Conservation (phyloP, 2,797 vertebrate genomes). For the Poeciliopsis paucimaculata region DNA sequence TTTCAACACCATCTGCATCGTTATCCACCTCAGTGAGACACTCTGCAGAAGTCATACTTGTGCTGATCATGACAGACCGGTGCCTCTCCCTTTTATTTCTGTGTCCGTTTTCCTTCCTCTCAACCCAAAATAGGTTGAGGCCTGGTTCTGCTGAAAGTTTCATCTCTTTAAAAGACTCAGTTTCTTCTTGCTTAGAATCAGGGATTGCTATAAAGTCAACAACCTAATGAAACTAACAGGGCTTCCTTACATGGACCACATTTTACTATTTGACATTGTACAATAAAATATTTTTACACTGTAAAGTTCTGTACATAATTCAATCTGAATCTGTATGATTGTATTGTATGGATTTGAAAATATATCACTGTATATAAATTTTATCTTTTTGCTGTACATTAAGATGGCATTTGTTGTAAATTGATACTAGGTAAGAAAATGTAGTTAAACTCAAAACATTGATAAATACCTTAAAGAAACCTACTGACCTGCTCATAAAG, state of each 20-base stretch:
- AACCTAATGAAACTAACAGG: not conserved
- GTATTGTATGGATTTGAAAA: not conserved
- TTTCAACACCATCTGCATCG: not conserved
- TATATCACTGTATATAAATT: not conserved
- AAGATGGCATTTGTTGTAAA: not conserved
- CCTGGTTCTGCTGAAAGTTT: not conserved
- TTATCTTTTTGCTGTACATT: not conserved
- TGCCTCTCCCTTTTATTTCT: not conserved
- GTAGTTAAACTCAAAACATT: not conserved
- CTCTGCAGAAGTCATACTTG: not conserved
- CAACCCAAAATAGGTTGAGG: not conserved
- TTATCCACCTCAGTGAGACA: not conserved
- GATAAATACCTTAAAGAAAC: not conserved
- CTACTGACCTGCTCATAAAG: slow-evolving; percentile 93
- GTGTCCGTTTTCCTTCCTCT: not conserved
- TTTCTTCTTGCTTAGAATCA: not conserved
- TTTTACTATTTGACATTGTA: not conserved
- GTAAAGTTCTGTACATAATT: not conserved
- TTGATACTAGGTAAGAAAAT: not conserved
- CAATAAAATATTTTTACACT: not conserved
- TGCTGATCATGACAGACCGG: not conserved
- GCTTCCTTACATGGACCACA: not conserved
- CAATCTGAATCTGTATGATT: not conserved
- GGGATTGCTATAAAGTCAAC: not conserved
- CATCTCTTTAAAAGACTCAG: not conserved